Evolutionary conservation across 2,797 vertebrate genomes (phyloP).

Genomic region (Chaetophractus vellerosus): DNA sequence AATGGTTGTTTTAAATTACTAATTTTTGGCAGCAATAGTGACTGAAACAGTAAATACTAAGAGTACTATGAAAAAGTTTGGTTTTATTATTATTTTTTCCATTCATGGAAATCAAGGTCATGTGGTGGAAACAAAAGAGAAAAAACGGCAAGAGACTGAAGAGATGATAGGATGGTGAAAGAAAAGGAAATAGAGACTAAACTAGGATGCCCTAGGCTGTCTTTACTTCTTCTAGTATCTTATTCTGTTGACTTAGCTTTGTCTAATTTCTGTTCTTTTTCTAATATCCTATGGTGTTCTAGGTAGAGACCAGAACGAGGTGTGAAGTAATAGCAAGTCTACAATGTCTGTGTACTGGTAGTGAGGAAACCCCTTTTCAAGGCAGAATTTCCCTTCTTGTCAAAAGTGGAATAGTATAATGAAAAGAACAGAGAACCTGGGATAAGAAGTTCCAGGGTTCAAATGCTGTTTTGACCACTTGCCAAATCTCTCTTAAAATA

Average conservation of each 20-base stretch:
- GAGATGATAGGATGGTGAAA: neutral
- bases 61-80: neutral
- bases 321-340: neutral
- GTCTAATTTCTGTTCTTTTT: slow-evolving; percentile 11
- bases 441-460: neutral
- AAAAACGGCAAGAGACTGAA: neutral
- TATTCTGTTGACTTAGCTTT: neutral
- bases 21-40: neutral
- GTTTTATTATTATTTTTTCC: neutral
- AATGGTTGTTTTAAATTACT: neutral
- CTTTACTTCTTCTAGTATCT: neutral
- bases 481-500: neutral
- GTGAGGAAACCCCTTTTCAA: neutral
- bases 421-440: neutral
- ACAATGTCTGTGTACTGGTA: neutral
- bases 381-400: slow-evolving; percentile 23
- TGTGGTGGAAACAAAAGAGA: neutral
- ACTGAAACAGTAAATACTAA: neutral
- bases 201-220: neutral
- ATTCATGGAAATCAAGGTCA: neutral
- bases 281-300: neutral
- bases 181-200: neutral
- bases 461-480: neutral
- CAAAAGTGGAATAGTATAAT: neutral
- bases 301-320: neutral